Evolutionary conservation across 1,140 invertebrate genomes (phyloP), one percentile per base, ranked within the genome.

Genomic region (Holcopasites calliopsidis): DNA sequence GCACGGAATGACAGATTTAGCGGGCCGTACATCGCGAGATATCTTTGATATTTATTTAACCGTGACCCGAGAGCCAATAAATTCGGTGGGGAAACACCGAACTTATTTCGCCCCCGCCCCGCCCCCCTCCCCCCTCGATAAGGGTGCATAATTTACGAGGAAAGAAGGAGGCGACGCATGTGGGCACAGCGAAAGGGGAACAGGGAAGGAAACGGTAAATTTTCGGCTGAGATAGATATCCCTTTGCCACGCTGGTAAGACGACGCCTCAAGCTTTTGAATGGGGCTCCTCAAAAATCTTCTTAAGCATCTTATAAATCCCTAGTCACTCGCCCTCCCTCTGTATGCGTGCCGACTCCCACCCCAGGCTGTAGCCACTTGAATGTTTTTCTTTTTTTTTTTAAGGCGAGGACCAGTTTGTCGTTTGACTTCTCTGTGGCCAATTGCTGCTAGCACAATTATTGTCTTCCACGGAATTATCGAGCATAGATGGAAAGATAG

Each of bases 61-160:
- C 64, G 31, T 44, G 61, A 49, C 61, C 61, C 38, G 52, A 55
- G 50, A 50, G 54, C 69, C 68, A 62, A 87, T 87, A 87, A 87
- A 86, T 87, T 85, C 60, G 68, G 49, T 55, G 66, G 61, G 62
- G 52, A 73, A 78, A 82, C 76, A 61, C 66, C 76, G 55, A 70
- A 83, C 76, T 86, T 87, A 87, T 76, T 80, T 77, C 74, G 76
- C 73, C 73, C 79, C n/a, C n/a, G n/a, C n/a, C n/a, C n/a, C n/a
- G n/a, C n/a, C n/a, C n/a, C n/a, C n/a, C n/a, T n/a, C n/a, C n/a
- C n/a, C 52, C 72, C 28, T 31, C 84, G 86, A 87, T 87, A 87
- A 87, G 85, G 78, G 72, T 62, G 85, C 55, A 86, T 85, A 85
- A 87, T 82, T 85, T 83, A 86, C 70, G 42, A 65, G 6, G 52